Evolutionary conservation across 2,797 vertebrate species (phyloP).

Genomic region (Leuciscus waleckii): DNA sequence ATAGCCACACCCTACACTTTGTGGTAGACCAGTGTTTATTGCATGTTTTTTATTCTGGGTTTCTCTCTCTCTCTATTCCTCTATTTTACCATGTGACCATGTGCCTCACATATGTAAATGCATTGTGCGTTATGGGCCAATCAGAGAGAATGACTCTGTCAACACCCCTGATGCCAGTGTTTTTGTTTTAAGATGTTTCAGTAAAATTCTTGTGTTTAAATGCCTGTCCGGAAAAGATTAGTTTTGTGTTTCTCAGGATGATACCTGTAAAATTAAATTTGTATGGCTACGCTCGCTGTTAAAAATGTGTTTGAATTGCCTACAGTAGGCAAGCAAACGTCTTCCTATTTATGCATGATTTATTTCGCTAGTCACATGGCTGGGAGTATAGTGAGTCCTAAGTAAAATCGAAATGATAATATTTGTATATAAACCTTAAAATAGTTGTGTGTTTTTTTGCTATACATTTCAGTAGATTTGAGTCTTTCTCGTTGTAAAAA

Average conservation of each 20-base stretch:
- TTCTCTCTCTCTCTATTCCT: conserved; percentile 43
- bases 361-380: not conserved
- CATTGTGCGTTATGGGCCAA: conserved; percentile 26
- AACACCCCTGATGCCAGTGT: conserved; percentile 30
- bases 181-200: conserved; percentile 15
- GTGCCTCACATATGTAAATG: conserved; percentile 5
- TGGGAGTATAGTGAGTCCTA: not conserved
- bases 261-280: not conserved
- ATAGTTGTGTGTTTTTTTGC: not conserved
- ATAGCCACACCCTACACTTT: conserved; percentile 83
- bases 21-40: conserved; percentile 75
- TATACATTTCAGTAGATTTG: no score
- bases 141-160: not conserved
- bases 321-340: not conserved
- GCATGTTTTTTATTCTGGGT: conserved; percentile 74
- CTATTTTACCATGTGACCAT: conserved; percentile 41
- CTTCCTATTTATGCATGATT: not conserved
- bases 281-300: not conserved
- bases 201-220: not conserved
- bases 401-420: not conserved
- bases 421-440: not conserved
- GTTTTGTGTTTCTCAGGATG: not conserved
- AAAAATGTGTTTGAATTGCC: not conserved
- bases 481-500: no score
- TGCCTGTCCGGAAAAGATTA: not conserved